Evolutionary conservation across 2,888 invertebrate species (phyloP), one percentile per base, ranked within the genome.

Genomic region (Pristionchus fissidentatus): DNA sequence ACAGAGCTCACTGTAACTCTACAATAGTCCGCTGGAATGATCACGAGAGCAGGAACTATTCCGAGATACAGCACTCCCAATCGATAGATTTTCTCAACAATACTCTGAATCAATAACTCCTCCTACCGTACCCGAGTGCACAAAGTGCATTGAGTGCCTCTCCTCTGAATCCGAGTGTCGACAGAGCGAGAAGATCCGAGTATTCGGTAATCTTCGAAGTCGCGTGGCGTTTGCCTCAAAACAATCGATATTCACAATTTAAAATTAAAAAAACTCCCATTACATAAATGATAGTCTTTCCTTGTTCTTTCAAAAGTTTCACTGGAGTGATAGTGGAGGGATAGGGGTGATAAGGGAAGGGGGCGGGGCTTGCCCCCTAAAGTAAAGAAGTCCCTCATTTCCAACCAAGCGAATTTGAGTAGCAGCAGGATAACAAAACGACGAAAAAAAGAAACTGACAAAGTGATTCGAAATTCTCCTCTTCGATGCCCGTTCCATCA

Each of bases 71-170:
- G 19, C 10, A 49, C 10, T 49, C 19, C 49, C 49, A 49, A 15
- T 49, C 13, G 13, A 49, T 49, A 10, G 19, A 49, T 49, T 49
- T 15, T 49, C 10, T 49, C 32, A 29, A 62, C 15, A 19, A 26
- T 13, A 32, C 13, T 38, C n/a, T 3, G 29, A 15, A 62, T 13
- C 41, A 70, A 70, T 3, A 49, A 46, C 19, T 46, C 0, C 7
- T 32, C 1, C 13, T 38, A 38, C 49, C 84, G 70, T 88, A 94
- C 93, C 93, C 95, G 55, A 98, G 93, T 8, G 96, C 95, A 94
- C 97, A 97, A 0, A 99, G 94, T 0, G 98, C 98, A 93, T 97
- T 97, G 32, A 99, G 93, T 0, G 99, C 99, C 94, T 99, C 98
- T 5, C 99, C 99, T 89, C 99, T 95, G 93, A 99, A 99, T 3